Evolutionary conservation across 2,113 vertebrate genomes (phyloP), one percentile per base, ranked within the genome.

Genomic region (Siphamia tubifer): DNA sequence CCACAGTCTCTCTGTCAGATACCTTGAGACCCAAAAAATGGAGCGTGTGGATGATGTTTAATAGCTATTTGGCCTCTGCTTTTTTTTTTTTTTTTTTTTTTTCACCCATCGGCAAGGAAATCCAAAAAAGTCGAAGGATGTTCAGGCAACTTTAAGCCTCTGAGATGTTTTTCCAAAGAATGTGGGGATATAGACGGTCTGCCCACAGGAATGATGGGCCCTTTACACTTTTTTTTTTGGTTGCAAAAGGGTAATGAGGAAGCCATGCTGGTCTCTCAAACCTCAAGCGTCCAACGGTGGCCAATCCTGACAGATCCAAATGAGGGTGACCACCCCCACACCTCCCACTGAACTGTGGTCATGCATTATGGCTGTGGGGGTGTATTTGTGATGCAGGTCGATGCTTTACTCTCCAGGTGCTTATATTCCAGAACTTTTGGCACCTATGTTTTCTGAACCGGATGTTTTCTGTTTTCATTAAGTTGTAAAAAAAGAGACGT

Each of bases 201-300:
- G 24, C 28, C 71, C 74, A 75, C 76, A 81, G 61, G 56, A 44
- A 72, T 43, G 62, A 75, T 72, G 73, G 66, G 54, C 56, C 67
- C 28, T 72, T 56, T 34, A 58, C 63, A 70, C 68, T 15, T 34
- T 44, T 66, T 15, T 34, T 44, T 68, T 56, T 61, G 9, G 31
- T 68, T 66, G 42, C 76, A 61, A 42, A n/a, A n/a, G 47, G 35
- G 65, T 90, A 86, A 90, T 84, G 78, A 87, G 78, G 81, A 77
- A 84, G 75, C 52, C 64, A 40, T 30, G 38, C 38, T 28, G 30
- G 56, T 49, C 75, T 73, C 49, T 73, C 8, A 4, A 77, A 64
- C 62, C 42, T 70, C 49, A 69, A 62, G 28, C 86, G 82, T 66
- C 77, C 69, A 61, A 63, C 54, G 36, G 21, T 4, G 66, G 76